These are phyloP conservation scores for Hypercompe scribonia DNA, from an alignment of 2,888 invertebrate genomes.

Conservation along the genomic window DNA sequence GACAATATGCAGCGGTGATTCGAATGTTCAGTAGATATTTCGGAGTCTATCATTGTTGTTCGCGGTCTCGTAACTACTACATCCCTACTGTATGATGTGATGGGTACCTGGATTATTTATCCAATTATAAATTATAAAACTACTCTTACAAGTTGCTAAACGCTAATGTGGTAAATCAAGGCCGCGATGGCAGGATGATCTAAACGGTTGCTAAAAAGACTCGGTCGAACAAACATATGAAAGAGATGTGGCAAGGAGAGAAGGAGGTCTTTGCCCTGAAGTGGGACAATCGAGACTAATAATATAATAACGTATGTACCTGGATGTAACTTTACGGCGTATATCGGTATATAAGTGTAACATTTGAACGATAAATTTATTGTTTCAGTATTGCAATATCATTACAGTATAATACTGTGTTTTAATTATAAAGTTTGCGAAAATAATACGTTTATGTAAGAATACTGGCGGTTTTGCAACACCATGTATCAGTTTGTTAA, in stretches of 20 bases:
- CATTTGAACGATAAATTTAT: background rate
- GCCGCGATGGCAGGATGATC: too few species aligned
- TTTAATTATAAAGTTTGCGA: background rate
- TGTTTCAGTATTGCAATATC: background rate
- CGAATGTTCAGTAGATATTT: constrained; percentile 74
- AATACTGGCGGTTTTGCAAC: too few species aligned
- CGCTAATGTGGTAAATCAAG: too few species aligned
- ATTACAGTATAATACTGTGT: background rate
- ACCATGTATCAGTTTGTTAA: too few species aligned
- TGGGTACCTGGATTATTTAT: constrained; percentile 57
- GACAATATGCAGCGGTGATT: constrained; percentile 80
- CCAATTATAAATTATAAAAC: background rate
- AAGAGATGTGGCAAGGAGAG: too few species aligned
- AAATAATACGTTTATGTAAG: background rate
- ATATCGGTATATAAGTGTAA: background rate
- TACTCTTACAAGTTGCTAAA: too few species aligned
- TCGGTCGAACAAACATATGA: too few species aligned
- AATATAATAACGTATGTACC: too few species aligned
- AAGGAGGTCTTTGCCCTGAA: too few species aligned
- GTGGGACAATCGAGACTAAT: too few species aligned
- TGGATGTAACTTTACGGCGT: too few species aligned
- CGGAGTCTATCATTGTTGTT: constrained; percentile 77
- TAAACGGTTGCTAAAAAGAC: too few species aligned
- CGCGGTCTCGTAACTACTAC: constrained; percentile 53
- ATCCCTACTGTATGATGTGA: constrained; percentile 58